Conservation (phyloP, 2,797 vertebrate genomes). For the Euphonia xanthogaster region DNA sequence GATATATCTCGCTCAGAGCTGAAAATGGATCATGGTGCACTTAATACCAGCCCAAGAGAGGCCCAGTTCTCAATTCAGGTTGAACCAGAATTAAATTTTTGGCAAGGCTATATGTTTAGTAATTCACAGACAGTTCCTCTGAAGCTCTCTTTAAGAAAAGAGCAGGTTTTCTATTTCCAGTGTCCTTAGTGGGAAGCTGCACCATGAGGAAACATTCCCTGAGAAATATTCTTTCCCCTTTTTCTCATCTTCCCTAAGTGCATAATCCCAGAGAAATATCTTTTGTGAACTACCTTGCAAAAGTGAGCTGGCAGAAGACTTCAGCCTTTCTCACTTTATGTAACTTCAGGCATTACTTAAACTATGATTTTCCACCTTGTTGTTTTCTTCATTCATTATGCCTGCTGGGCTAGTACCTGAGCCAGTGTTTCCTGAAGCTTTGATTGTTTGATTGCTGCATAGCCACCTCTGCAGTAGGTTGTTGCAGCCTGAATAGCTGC, state of each 20-base stretch:
- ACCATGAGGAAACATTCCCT: neutral
- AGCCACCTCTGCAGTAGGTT: neutral
- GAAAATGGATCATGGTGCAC: neutral
- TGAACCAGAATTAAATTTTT: neutral
- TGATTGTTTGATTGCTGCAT: neutral
- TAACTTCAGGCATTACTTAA: neutral
- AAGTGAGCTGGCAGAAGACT: neutral
- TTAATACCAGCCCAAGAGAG: neutral
- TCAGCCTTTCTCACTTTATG: neutral
- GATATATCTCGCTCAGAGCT: neutral
- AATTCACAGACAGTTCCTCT: neutral
- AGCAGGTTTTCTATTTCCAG: constrained; percentile 9
- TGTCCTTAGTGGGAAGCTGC: neutral
- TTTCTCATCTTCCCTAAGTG: neutral
- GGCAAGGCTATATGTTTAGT: neutral
- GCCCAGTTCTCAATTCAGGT: neutral
- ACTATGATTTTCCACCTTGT: neutral
- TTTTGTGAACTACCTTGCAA: neutral
- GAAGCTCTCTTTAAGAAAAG: neutral
- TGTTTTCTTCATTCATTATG: neutral
- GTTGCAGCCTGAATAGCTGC: neutral
- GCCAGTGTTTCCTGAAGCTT: neutral
- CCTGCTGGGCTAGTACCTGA: neutral
- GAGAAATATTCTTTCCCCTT: neutral
- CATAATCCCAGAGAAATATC: neutral